Conservation (phyloP, 1,140 invertebrate genomes). For the Branchinecta lindahli region DNA sequence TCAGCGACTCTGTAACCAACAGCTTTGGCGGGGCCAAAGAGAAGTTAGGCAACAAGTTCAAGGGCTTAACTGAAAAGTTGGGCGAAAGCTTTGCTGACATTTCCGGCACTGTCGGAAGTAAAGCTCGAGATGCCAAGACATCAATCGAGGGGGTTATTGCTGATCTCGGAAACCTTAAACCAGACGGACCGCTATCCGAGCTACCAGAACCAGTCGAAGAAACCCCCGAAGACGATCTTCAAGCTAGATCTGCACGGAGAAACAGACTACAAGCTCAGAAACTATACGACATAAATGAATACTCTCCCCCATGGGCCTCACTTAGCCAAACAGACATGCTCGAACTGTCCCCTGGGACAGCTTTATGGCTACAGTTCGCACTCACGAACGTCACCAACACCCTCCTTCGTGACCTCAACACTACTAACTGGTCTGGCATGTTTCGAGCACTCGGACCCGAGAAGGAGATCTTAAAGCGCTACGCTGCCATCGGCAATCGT, state of each 20-base stretch:
- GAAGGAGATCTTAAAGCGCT: conserved; percentile 19
- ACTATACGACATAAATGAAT: not conserved
- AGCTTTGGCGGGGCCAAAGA: too few species aligned
- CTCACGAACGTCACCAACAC: conserved; percentile 14
- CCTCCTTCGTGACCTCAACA: conserved; percentile 15
- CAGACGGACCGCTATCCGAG: not conserved
- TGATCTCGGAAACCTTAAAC: not conserved
- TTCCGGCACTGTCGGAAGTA: not conserved
- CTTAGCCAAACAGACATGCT: not conserved
- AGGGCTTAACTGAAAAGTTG: not conserved
- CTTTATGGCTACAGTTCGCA: conserved; percentile 18
- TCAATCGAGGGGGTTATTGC: not conserved
- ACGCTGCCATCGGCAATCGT: conserved; percentile 11
- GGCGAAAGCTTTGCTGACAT: not conserved
- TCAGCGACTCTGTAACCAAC: too few species aligned
- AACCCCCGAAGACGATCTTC: not conserved
- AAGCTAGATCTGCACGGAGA: not conserved
- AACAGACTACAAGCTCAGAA: not conserved
- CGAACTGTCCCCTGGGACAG: not conserved
- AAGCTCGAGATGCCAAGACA: not conserved
- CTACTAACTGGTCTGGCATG: conserved; percentile 16
- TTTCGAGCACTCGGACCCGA: conserved; percentile 17
- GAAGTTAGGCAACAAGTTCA: not conserved
- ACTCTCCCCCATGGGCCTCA: not conserved
- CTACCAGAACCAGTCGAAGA: not conserved